phyloP scores from a whole-genome alignment of 2,888 invertebrate species.

The Trilocha varians region DNA sequence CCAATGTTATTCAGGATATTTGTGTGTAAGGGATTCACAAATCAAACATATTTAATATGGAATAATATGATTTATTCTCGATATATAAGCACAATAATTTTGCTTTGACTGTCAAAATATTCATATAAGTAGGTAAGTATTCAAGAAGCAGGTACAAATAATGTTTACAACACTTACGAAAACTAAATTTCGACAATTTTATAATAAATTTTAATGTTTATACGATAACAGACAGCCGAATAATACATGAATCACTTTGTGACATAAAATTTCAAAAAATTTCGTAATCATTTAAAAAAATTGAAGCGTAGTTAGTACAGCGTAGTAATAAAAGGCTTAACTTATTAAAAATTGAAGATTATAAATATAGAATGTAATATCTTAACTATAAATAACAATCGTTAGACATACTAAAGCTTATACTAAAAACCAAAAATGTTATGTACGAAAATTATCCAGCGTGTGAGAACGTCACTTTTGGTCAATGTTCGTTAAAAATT shows the following conservation, averaged over 20 bases:
- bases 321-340: conserved; percentile 25
- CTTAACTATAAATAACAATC: conserved; percentile 40
- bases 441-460: too few species aligned
- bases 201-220: conserved; percentile 17
- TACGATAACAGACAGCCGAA: conserved; percentile 16
- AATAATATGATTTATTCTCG: conserved; percentile 69
- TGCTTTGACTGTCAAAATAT: conserved; percentile 71
- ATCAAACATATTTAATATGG: conserved; percentile 39
- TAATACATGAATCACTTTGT: conserved; percentile 31
- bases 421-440: conserved; percentile 38
- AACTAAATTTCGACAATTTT: conserved; percentile 33
- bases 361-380: conserved; percentile 35
- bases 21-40: background rate
- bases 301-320: conserved; percentile 36
- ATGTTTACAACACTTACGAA: conserved; percentile 63
- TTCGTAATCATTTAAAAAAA: conserved; percentile 23
- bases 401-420: conserved; percentile 37
- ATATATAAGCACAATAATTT: conserved; percentile 71
- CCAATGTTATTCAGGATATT: background rate
- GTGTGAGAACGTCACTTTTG: too few species aligned
- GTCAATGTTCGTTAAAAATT: background rate
- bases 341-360: conserved; percentile 30
- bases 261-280: conserved; percentile 29
- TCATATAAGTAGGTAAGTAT: conserved; percentile 25
- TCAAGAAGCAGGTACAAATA: conserved; percentile 70